Evolutionary conservation across 2,113 vertebrate genomes (phyloP).

Genomic region (Grantiella picta): DNA sequence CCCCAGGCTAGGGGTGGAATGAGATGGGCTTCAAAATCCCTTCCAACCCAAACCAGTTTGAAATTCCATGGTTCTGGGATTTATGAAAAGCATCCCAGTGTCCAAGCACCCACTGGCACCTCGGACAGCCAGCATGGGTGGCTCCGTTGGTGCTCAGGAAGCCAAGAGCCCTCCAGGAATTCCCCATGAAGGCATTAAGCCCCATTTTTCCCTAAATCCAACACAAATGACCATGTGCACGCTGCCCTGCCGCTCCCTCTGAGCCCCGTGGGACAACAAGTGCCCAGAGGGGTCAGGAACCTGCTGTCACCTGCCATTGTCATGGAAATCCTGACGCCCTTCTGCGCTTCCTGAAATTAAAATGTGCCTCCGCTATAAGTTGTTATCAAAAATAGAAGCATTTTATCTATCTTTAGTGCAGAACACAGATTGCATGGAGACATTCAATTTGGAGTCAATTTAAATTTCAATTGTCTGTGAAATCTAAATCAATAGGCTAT

Average conservation of each 20-base stretch:
- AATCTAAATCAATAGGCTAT: constrained; percentile 85
- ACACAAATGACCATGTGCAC: rapidly evolving
- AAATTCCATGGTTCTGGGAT: not conserved
- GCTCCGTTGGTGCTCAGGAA: not conserved
- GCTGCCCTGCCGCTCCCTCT: not conserved
- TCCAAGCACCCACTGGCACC: not conserved
- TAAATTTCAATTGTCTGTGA: constrained; percentile 86
- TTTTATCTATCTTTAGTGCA: constrained; percentile 75
- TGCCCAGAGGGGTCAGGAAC: not conserved
- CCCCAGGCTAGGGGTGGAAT: no score
- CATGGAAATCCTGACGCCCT: constrained; percentile 23
- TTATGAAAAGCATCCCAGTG: not conserved
- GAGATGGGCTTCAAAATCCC: not conserved
- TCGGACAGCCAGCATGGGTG: rapidly evolving
- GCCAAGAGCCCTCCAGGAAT: not conserved
- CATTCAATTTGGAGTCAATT: constrained; percentile 83
- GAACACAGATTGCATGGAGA: constrained; percentile 78
- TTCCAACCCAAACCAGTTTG: not conserved
- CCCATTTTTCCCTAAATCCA: not conserved
- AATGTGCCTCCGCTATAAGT: constrained; percentile 57
- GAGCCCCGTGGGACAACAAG: rapidly evolving
- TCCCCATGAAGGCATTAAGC: not conserved
- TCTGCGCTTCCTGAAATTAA: constrained; percentile 49
- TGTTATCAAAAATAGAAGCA: constrained; percentile 78
- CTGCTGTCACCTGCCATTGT: not conserved